Base-by-base conservation (phyloP, 1,140 invertebrate genomes). In the Drosophila gunungcola region DNA sequence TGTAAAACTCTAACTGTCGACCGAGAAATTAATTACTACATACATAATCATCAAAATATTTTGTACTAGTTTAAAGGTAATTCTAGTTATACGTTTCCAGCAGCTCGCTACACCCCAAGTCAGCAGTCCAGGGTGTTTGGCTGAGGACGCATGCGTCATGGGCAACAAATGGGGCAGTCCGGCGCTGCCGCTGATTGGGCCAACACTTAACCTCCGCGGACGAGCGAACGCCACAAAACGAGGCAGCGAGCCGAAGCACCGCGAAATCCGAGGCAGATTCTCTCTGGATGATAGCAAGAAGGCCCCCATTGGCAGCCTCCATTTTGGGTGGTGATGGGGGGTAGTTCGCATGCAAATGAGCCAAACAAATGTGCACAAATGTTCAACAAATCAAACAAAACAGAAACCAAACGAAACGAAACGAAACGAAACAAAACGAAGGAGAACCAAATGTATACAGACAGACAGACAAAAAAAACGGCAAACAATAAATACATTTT, bases 341-440 rank as follows among this genome's bases (percentile, higher is more conserved):
- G 3, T 13, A 32, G 39, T 52, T 39, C 25, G 11, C 72, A 86
- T 81, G 84, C 84, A 77, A 86, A 86, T 85, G 78, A 75, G 79
- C 46, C 77, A 65, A 64, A 74, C 82, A 86, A 88, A 86, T 86
- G 82, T 83, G 79, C 83, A 68, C 83, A 76, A 88, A 86, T 79
- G 83, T 77, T 88, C 45, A 72, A 69, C 54, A 79, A 53, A 75
- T 74, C 63, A 57, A 48, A 81, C 41, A 67, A 81, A 57, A 21
- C 16, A 53, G 55, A 27, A 52, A 12, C 45, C 1, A 21, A 21
- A 21, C 16, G 0, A 21, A 81, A 57, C 57, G 55, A 27, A 52
- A 12, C 45, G n/a, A 21, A 21, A 21, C 16, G 0, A 21, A 81
- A 57, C 57, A 51, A 27, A 52, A 12, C 45, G 11, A 13, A 32